phyloP scores from a whole-genome alignment of 2,113 vertebrate species.

The Romanogobio albipinnatus region DNA sequence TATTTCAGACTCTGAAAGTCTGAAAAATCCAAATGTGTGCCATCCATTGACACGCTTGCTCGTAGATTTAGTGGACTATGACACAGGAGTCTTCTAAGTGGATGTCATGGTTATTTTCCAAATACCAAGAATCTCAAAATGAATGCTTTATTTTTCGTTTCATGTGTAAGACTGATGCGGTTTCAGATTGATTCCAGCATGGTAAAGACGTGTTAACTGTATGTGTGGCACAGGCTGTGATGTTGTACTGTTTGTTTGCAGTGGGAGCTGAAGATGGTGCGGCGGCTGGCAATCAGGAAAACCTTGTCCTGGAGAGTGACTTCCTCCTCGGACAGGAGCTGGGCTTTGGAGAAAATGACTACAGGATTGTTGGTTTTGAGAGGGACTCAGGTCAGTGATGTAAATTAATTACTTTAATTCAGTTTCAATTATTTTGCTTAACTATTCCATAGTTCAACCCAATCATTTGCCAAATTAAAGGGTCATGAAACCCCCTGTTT shows the following conservation, averaged over 20 bases:
- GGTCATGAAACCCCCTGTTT: too few species aligned
- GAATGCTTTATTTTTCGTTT: too few species aligned
- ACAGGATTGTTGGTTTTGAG: slow-evolving; percentile 76
- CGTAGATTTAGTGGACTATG: too few species aligned
- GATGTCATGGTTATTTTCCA: too few species aligned
- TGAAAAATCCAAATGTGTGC: background rate
- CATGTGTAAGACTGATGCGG: too few species aligned
- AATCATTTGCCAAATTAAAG: background rate
- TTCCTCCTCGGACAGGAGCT: slow-evolving; percentile 79
- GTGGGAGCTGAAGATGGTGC: slow-evolving; percentile 76
- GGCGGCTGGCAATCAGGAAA: slow-evolving; percentile 68
- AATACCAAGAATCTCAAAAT: too few species aligned
- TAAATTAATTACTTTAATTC: background rate
- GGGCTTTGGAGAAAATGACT: slow-evolving; percentile 74
- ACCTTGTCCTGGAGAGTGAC: slow-evolving; percentile 76
- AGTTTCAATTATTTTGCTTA: background rate
- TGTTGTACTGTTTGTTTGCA: slow-evolving; percentile 48
- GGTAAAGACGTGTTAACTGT: too few species aligned
- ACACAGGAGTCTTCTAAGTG: too few species aligned
- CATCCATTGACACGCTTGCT: too few species aligned
- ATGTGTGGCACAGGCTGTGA: too few species aligned
- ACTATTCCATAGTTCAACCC: background rate
- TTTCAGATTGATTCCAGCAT: too few species aligned
- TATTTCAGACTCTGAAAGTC: background rate
- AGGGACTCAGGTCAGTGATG: slow-evolving; percentile 73